Conservation (phyloP, 1,140 invertebrate species). For the Zaprionus davidi region DNA sequence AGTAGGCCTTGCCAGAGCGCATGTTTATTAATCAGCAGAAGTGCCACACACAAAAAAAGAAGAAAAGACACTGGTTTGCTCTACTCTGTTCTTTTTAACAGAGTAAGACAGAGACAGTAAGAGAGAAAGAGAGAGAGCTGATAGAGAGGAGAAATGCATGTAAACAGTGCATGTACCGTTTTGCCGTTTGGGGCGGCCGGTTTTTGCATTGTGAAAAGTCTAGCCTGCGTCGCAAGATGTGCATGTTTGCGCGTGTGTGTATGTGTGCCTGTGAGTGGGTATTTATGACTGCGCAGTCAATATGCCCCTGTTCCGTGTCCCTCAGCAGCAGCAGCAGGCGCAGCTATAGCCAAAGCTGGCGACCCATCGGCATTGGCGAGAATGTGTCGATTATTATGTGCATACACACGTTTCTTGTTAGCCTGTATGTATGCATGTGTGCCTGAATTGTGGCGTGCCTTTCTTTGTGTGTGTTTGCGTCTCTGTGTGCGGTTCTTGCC, state of each 20-base stretch:
- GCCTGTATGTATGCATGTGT: slow-evolving; percentile 34
- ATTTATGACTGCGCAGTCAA: slow-evolving; percentile 79
- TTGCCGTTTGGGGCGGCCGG: slow-evolving; percentile 51
- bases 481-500: slow-evolving; percentile 41
- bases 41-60: slow-evolving; percentile 40
- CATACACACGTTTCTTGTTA: slow-evolving; percentile 70
- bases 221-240: slow-evolving; percentile 37
- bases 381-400: slow-evolving; percentile 81
- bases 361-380: slow-evolving; percentile 50
- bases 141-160: slow-evolving; percentile 41
- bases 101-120: slow-evolving; percentile 14
- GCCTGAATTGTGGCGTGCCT: slow-evolving; percentile 22
- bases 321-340: slow-evolving; percentile 35
- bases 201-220: slow-evolving; percentile 54
- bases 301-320: slow-evolving; percentile 51
- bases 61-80: slow-evolving; percentile 51
- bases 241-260: slow-evolving; percentile 48
- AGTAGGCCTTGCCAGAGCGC: slow-evolving; percentile 75
- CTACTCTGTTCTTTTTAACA: slow-evolving; percentile 55
- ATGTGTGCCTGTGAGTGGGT: slow-evolving; percentile 50
- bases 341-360: slow-evolving; percentile 39
- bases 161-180: slow-evolving; percentile 58
- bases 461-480: slow-evolving; percentile 47
- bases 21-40: slow-evolving; percentile 79
- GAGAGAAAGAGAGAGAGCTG: slow-evolving; percentile 24